These are phyloP conservation scores for Autographa gamma DNA, from an alignment of 2,888 invertebrate genomes.

Conservation along the genomic window DNA sequence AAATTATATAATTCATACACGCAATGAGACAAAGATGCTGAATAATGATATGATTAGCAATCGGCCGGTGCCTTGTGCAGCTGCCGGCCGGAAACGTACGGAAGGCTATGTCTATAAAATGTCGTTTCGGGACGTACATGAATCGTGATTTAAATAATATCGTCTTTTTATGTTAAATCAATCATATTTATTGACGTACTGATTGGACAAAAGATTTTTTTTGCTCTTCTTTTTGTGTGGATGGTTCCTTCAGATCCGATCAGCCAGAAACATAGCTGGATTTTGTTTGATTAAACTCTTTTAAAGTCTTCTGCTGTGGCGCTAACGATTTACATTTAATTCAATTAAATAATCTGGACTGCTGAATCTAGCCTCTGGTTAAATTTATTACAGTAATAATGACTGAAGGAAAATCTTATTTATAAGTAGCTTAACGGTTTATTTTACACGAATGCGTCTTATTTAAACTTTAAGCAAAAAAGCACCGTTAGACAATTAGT, in stretches of 20 bases:
- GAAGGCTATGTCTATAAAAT: conserved; percentile 39
- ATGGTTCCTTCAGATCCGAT: too few relatives aligned
- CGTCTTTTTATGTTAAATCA: conserved; percentile 20
- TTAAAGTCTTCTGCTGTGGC: too few relatives aligned
- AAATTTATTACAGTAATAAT: neutral
- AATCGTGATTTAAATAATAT: conserved; percentile 45
- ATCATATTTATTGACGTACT: conserved; percentile 22
- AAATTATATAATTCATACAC: conserved; percentile 54
- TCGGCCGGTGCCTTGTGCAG: conserved; percentile 19
- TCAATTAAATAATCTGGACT: neutral
- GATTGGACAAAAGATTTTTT: neutral
- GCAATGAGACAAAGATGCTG: conserved; percentile 51
- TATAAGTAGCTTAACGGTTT: neutral
- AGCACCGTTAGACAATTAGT: conserved; percentile 6
- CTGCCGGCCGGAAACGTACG: conserved; percentile 43
- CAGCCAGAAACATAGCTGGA: too few relatives aligned
- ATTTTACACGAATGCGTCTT: neutral
- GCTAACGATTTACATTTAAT: neutral
- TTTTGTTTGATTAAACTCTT: too few relatives aligned
- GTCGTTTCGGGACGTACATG: conserved; percentile 31
- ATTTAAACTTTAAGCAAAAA: conserved; percentile 13
- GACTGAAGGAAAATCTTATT: neutral
- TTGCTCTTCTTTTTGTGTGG: too few relatives aligned
- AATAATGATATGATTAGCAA: conserved; percentile 44
- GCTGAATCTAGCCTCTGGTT: neutral